A percentile compares a stretch with the other conserved stretches of the same genome.
Evolutionary conservation across 2,797 vertebrate species (phyloP).

Genomic region (Paguma larvata): DNA sequence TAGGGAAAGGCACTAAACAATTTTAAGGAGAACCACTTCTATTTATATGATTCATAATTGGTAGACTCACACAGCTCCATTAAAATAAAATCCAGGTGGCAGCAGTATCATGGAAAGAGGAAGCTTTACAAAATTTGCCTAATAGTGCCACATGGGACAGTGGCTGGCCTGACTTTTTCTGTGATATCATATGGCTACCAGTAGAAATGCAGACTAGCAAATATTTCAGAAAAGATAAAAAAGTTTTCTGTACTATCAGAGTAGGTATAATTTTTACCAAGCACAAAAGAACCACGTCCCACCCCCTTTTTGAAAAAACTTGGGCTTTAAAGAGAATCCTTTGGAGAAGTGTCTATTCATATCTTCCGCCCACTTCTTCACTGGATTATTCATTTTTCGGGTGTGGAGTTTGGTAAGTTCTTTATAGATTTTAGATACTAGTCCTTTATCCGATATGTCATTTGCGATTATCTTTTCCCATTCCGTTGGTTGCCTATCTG

Average conservation of each 20-base stretch:
- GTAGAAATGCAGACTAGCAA: background rate
- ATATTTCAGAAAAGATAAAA: background rate
- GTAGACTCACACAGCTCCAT: background rate
- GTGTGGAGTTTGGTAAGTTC: no score
- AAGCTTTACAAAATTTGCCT: background rate
- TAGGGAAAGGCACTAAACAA: background rate
- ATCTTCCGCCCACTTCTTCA: no score
- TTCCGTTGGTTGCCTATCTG: no score
- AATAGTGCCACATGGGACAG: background rate
- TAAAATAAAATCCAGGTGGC: background rate
- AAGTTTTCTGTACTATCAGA: background rate
- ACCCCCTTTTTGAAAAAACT: background rate
- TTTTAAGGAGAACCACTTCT: background rate
- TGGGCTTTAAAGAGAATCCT: background rate
- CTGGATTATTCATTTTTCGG: no score
- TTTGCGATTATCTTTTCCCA: no score
- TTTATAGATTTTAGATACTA: no score
- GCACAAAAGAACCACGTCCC: background rate
- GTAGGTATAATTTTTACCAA: background rate
- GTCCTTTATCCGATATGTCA: no score
- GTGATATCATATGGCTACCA: background rate
- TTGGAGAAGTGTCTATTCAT: background rate
- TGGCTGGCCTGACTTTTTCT: background rate
- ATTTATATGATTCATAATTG: background rate
- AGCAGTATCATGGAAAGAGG: background rate